phyloP scores from a whole-genome alignment of 2,797 vertebrate species.

The Hoplostethus atlanticus region DNA sequence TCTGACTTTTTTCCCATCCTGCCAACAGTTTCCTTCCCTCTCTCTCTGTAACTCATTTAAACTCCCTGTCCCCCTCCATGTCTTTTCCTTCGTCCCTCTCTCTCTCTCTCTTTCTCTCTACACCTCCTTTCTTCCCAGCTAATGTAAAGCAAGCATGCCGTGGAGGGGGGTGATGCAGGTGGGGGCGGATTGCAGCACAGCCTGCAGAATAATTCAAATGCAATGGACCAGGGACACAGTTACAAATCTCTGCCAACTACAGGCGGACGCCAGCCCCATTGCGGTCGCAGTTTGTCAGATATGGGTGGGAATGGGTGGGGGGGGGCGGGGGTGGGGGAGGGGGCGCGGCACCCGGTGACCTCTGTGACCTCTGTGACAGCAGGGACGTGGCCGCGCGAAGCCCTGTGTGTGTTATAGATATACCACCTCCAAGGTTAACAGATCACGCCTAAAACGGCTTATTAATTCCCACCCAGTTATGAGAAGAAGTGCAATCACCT shows the following conservation, averaged over 20 bases:
- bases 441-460: slow-evolving; percentile 81
- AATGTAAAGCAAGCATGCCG: slow-evolving; percentile 82
- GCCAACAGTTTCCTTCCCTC: background rate
- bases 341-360: background rate
- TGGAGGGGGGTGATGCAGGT: background rate
- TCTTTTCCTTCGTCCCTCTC: background rate
- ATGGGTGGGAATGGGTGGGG: slow-evolving; percentile 20
- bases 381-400: slow-evolving; percentile 59
- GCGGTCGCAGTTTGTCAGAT: slow-evolving; percentile 93
- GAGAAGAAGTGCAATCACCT: slow-evolving; percentile 64
- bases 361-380: slow-evolving; percentile 65
- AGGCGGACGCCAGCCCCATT: slow-evolving; percentile 85
- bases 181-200: slow-evolving; percentile 36
- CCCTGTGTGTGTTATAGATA: slow-evolving; percentile 58
- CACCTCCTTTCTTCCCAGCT: slow-evolving; percentile 42
- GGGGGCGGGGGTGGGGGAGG: slow-evolving; percentile 14
- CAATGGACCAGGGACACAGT: slow-evolving; percentile 96
- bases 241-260: slow-evolving; percentile 96
- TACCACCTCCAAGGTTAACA: slow-evolving; percentile 76
- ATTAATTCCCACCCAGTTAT: slow-evolving; percentile 86
- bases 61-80: background rate
- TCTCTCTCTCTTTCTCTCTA: background rate
- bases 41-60: background rate
- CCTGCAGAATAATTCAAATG: slow-evolving; percentile 97
- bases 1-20: background rate